Conservation (phyloP, 2,888 invertebrate species). For the Pandemis heparana region DNA sequence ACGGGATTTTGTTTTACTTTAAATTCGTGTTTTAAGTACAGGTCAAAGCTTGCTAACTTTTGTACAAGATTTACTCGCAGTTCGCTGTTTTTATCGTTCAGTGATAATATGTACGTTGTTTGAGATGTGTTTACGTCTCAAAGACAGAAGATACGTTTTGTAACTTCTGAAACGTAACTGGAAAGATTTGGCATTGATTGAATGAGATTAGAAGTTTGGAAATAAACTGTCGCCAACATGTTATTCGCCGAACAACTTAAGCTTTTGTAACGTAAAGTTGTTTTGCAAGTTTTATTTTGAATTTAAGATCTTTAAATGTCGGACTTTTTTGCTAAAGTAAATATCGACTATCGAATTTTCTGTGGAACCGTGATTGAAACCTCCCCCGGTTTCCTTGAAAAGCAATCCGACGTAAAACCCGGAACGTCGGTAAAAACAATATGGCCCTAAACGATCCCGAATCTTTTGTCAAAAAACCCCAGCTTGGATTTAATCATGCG, state of each 20-base stretch:
- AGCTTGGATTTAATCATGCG: conserved; percentile 70
- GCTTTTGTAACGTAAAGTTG: neutral
- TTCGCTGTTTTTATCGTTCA: neutral
- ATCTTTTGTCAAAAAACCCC: conserved; percentile 53
- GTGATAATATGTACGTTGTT: neutral
- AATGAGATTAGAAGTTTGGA: neutral
- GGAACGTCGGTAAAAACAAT: conserved; percentile 33
- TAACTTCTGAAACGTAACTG: neutral
- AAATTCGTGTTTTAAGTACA: neutral
- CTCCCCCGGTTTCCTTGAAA: neutral
- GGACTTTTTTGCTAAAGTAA: neutral
- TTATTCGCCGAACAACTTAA: neutral
- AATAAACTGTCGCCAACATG: conserved; percentile 3
- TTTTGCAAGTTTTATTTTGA: neutral
- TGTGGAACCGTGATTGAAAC: conserved; percentile 11
- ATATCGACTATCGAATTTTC: conserved; percentile 6
- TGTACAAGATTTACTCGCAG: neutral
- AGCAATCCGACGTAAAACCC: conserved; percentile 4
- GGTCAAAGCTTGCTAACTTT: neutral
- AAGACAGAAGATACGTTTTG: neutral
- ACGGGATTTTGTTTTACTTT: neutral
- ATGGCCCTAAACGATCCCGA: conserved; percentile 29
- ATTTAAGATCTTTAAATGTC: neutral
- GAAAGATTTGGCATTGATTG: neutral
- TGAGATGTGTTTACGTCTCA: neutral